Percentiles rank a stretch among this genome's conserved stretches.
phyloP scores from a whole-genome alignment of 2,888 invertebrate genomes.

The Spodoptera picta region DNA sequence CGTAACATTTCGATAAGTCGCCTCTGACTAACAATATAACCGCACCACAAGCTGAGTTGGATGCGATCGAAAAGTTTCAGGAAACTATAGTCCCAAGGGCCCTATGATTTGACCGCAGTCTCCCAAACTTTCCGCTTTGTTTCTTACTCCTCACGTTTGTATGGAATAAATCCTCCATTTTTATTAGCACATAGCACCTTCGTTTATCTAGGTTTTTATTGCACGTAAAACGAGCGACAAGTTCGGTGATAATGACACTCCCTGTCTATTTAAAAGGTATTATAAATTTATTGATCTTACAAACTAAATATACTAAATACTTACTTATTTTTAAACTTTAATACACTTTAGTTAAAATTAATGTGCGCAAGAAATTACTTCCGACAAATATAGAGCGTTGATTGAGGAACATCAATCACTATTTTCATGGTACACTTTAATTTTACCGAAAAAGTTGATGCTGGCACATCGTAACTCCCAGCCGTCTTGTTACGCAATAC shows the following conservation, averaged over 20 bases:
- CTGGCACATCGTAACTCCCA: conserved; percentile 45
- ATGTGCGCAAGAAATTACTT: conserved; percentile 13
- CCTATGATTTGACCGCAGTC: conserved; percentile 82
- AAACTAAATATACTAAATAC: no score
- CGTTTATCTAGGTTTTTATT: conserved; percentile 64
- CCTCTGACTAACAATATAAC: conserved; percentile 24
- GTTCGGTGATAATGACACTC: conserved; percentile 17
- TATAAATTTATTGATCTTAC: no score
- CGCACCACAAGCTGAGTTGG: conserved; percentile 33
- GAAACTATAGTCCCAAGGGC: conserved; percentile 75
- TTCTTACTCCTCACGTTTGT: conserved; percentile 65
- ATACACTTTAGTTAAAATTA: conserved; percentile 4
- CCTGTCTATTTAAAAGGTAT: conserved; percentile 3
- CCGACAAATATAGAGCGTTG: conserved; percentile 20
- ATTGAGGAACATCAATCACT: conserved; percentile 37
- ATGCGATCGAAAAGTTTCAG: conserved; percentile 68
- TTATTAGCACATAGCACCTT: conserved; percentile 67
- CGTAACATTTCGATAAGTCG: neutral
- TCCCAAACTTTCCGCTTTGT: conserved; percentile 73
- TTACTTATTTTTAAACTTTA: conserved; percentile 1
- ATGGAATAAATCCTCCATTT: conserved; percentile 68
- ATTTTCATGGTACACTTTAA: conserved; percentile 38
- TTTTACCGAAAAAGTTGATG: conserved; percentile 38
- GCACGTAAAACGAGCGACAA: conserved; percentile 50
- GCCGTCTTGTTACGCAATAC: conserved; percentile 68